phyloP scores from a whole-genome alignment of 2,113 vertebrate species.

The Choloepus hoffmanni region DNA sequence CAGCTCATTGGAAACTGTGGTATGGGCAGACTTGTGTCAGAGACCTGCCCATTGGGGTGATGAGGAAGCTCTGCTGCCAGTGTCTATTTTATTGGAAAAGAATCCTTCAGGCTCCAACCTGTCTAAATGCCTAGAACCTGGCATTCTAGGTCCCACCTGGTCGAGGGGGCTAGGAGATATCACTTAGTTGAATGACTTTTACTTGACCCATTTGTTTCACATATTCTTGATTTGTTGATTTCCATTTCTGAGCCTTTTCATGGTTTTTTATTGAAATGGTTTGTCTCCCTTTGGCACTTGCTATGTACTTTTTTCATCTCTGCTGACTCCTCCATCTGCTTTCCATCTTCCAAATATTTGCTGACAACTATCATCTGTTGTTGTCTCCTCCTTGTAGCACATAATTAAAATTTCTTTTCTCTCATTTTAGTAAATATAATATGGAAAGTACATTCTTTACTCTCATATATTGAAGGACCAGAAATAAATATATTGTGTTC shows the following conservation, averaged over 20 bases:
- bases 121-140: neutral
- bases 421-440: neutral
- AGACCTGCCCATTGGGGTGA: neutral
- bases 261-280: neutral
- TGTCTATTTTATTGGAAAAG: neutral
- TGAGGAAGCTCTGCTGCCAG: neutral
- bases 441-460: neutral
- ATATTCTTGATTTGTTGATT: neutral
- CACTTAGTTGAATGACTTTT: neutral
- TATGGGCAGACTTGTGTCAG: neutral
- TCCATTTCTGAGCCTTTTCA: neutral
- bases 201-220: neutral
- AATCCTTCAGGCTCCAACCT: neutral
- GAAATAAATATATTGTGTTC: neutral
- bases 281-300: neutral
- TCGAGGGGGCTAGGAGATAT: neutral
- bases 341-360: neutral
- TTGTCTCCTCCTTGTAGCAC: neutral
- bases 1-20: neutral
- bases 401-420: neutral
- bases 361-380: neutral
- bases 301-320: neutral
- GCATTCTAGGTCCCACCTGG: neutral
- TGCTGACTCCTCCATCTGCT: neutral
- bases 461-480: neutral